phyloP scores from a whole-genome alignment of 2,888 invertebrate species.

The Watsonalla binaria region DNA sequence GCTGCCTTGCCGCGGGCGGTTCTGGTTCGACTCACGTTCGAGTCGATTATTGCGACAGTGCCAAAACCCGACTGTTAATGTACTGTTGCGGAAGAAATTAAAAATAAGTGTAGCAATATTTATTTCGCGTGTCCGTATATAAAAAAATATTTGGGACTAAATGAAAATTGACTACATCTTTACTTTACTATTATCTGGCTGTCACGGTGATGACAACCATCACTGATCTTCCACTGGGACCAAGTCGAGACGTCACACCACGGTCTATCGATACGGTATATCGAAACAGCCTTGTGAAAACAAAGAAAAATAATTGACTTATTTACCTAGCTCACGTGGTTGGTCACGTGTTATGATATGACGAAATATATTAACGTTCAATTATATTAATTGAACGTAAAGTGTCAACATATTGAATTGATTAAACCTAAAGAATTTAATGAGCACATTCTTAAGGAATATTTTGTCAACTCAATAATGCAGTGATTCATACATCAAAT shows the following conservation, averaged over 20 bases:
- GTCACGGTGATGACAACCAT: too few species aligned
- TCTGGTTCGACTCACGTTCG: slow-evolving; percentile 15
- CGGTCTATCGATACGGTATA: too few species aligned
- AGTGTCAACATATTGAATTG: neutral
- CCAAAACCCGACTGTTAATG: slow-evolving; percentile 6
- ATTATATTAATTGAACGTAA: neutral
- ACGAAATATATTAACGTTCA: neutral
- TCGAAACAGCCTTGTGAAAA: too few species aligned
- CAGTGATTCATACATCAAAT: neutral
- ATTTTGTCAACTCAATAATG: neutral
- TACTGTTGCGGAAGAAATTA: neutral
- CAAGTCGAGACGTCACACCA: too few species aligned
- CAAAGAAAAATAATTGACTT: neutral
- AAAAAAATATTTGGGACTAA: neutral
- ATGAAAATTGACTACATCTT: too few species aligned
- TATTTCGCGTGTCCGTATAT: neutral
- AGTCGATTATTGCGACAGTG: slow-evolving; percentile 26
- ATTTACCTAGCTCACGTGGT: neutral
- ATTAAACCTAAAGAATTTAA: neutral
- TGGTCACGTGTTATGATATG: neutral
- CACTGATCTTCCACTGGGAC: too few species aligned
- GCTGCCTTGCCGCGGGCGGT: slow-evolving; percentile 66
- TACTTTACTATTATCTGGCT: too few species aligned
- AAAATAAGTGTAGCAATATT: neutral
- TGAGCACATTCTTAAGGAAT: neutral